Percentiles rank a stretch among this genome's conserved stretches.
Evolutionary conservation across 1,140 invertebrate genomes (phyloP).

Genomic region (Diachasmimorpha longicaudata): DNA sequence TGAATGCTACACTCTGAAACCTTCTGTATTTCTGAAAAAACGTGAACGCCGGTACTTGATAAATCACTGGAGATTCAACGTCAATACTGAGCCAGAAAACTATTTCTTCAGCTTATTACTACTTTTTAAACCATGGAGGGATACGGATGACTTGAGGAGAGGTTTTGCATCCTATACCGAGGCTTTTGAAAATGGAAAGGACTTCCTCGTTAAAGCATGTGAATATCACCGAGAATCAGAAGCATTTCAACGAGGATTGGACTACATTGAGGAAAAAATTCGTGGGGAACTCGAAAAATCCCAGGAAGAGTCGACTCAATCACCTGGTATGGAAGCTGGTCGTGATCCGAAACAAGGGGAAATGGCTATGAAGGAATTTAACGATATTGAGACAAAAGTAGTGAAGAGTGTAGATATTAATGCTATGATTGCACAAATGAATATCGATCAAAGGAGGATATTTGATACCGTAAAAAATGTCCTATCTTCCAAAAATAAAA

Average conservation of each 20-base stretch:
- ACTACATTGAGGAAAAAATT: slow-evolving; percentile 31
- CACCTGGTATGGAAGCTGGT: not conserved
- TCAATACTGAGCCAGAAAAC: slow-evolving; percentile 37
- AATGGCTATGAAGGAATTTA: slow-evolving; percentile 40
- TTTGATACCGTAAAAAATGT: slow-evolving; percentile 21
- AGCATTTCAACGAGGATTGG: slow-evolving; percentile 33
- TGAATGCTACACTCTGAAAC: slow-evolving; percentile 26
- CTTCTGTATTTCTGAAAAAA: slow-evolving; percentile 32
- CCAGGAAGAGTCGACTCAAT: slow-evolving; percentile 12
- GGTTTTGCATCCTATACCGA: slow-evolving; percentile 31
- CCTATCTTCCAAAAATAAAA: not conserved
- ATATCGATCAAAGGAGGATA: slow-evolving; percentile 31
- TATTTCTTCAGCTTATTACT: slow-evolving; percentile 38
- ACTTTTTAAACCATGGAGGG: slow-evolving; percentile 11
- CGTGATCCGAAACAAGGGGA: slow-evolving; percentile 30
- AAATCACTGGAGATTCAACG: slow-evolving; percentile 39
- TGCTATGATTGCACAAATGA: slow-evolving; percentile 30
- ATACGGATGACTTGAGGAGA: slow-evolving; percentile 4
- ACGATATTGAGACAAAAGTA: slow-evolving; percentile 12
- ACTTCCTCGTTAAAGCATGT: slow-evolving; percentile 32
- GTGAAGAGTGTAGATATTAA: slow-evolving; percentile 16
- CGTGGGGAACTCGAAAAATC: slow-evolving; percentile 27
- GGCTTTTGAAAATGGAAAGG: slow-evolving; percentile 29
- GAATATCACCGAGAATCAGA: slow-evolving; percentile 35
- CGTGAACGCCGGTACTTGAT: slow-evolving; percentile 36